phyloP scores from a whole-genome alignment of 2,113 vertebrate species.

The Phainopepla nitens region DNA sequence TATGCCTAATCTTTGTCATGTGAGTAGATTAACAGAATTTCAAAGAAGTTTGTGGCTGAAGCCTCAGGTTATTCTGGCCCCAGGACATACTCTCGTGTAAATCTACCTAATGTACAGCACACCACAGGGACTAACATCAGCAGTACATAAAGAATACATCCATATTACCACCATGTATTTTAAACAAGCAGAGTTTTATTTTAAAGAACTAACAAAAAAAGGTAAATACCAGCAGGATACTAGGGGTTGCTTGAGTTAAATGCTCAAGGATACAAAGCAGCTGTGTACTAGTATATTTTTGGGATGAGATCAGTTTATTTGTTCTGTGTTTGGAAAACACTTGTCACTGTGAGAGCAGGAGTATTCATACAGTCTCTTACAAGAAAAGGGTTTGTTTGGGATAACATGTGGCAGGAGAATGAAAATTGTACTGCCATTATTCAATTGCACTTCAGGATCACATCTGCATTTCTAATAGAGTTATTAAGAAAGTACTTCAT shows the following conservation, averaged over 20 bases:
- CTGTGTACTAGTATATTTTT: background rate
- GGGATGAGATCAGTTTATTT: background rate
- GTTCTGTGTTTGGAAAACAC: background rate
- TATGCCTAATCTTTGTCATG: background rate
- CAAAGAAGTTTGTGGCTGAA: background rate
- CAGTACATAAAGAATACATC: background rate
- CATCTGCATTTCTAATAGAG: background rate
- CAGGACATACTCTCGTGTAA: background rate
- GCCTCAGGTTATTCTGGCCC: background rate
- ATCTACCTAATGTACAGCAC: background rate
- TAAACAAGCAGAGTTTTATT: background rate
- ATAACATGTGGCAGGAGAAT: background rate
- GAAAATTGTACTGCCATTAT: background rate
- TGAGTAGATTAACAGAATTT: background rate
- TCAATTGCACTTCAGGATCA: background rate
- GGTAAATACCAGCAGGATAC: background rate
- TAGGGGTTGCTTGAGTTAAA: background rate
- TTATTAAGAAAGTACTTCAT: background rate
- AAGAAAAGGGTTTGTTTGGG: background rate
- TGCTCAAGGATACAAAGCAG: background rate
- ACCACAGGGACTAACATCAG: background rate
- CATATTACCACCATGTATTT: background rate
- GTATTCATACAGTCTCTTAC: background rate
- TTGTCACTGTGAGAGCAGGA: background rate
- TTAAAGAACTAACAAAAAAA: background rate